Percentiles rank a stretch among this genome's conserved stretches.
Evolutionary conservation across 1,140 invertebrate genomes (phyloP).

Genomic region (Drosophila bifasciata): DNA sequence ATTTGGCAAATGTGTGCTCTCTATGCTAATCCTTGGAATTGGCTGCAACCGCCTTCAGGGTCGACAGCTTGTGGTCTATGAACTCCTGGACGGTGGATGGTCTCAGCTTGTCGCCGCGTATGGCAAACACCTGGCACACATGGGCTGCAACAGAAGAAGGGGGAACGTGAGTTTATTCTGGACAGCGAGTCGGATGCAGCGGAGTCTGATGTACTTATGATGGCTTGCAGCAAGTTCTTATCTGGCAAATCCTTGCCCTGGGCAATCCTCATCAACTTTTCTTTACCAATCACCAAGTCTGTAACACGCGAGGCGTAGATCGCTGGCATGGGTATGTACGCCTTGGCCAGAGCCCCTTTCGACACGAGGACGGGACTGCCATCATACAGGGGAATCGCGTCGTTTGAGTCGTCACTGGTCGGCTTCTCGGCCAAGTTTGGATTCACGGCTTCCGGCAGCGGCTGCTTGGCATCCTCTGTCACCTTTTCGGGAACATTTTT

Average conservation of each 20-base stretch:
- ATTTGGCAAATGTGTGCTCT: slow-evolving; percentile 19
- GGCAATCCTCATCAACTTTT: slow-evolving; percentile 52
- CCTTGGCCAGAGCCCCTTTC: slow-evolving; percentile 55
- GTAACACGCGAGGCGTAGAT: slow-evolving; percentile 73
- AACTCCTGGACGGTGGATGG: slow-evolving; percentile 48
- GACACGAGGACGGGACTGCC: slow-evolving; percentile 65
- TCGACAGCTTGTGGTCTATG: slow-evolving; percentile 68
- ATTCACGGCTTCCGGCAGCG: too few species aligned
- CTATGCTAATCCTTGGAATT: slow-evolving; percentile 26
- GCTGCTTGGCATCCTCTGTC: too few species aligned
- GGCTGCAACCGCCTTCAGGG: slow-evolving; percentile 32
- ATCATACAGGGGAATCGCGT: slow-evolving; percentile 58
- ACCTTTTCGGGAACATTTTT: not conserved
- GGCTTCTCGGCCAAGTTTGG: too few species aligned
- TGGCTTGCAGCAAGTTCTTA: slow-evolving; percentile 52
- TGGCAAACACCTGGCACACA: slow-evolving; percentile 74
- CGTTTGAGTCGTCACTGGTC: not conserved
- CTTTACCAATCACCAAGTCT: slow-evolving; percentile 76
- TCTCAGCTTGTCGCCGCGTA: slow-evolving; percentile 54
- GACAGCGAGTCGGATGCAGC: not conserved
- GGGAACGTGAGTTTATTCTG: not conserved
- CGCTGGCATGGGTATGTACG: slow-evolving; percentile 56
- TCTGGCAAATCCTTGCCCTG: slow-evolving; percentile 25
- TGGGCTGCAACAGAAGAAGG: slow-evolving; percentile 57
- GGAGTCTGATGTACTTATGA: slow-evolving; percentile 72